phyloP scores from a whole-genome alignment of 2,113 vertebrate species.

The Passer montanus region DNA sequence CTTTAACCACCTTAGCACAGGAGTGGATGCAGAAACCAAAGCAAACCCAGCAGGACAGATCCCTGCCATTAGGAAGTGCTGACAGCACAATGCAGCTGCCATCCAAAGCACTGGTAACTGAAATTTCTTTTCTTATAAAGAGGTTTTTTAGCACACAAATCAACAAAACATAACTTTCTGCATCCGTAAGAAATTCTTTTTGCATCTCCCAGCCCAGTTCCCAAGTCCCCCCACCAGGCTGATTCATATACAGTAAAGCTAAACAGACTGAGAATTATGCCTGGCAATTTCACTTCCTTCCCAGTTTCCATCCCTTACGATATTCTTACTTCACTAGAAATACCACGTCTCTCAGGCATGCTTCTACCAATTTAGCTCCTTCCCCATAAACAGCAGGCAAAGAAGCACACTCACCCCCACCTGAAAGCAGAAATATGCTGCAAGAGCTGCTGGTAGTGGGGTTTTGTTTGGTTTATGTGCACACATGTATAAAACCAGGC shows the following conservation, averaged over 20 bases:
- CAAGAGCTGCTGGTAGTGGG: not conserved
- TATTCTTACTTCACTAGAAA: not conserved
- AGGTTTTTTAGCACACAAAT: not conserved
- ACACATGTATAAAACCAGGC: rapidly evolving
- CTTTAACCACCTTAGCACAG: not conserved
- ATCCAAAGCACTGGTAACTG: not conserved
- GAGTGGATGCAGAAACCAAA: not conserved
- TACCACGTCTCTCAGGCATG: not conserved
- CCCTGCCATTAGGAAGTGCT: not conserved
- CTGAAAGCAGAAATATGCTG: not conserved
- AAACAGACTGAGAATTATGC: not conserved
- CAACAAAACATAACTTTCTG: not conserved
- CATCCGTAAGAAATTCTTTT: not conserved
- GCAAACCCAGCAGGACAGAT: not conserved
- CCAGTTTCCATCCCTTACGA: not conserved
- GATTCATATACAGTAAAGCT: not conserved
- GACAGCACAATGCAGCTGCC: not conserved
- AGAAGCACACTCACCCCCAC: not conserved
- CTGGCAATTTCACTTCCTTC: not conserved
- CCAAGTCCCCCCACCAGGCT: not conserved
- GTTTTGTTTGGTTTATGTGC: not conserved
- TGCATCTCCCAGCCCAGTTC: not conserved
- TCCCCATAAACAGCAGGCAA: not conserved
- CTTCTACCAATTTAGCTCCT: not conserved
- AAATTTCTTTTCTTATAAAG: not conserved